A percentile compares a stretch with the other conserved stretches of the same genome.
Evolutionary conservation across 2,113 vertebrate genomes (phyloP).

Genomic region (Cercopithecus mona): DNA sequence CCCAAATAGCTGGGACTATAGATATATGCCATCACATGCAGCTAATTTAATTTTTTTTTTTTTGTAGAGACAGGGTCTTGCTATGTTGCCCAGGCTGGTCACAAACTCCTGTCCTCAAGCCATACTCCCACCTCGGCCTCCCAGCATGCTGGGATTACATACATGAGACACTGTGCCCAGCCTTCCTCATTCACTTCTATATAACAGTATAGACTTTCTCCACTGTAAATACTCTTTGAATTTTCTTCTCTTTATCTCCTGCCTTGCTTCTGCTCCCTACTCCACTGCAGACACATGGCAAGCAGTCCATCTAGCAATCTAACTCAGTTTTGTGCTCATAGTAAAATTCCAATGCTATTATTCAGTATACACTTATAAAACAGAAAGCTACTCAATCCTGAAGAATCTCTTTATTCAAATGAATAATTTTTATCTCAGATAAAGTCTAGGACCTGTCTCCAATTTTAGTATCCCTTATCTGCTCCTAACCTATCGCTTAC

Average conservation of each 20-base stretch:
- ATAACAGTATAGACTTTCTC: neutral
- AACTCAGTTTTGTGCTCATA: neutral
- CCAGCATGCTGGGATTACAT: no score
- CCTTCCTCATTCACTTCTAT: neutral
- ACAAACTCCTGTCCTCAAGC: no score
- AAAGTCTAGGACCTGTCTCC: neutral
- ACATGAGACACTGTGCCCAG: no score
- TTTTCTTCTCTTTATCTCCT: neutral
- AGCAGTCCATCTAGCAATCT: no score
- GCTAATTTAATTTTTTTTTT: no score
- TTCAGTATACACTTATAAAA: neutral
- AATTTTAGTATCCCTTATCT: neutral
- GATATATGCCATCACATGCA: no score
- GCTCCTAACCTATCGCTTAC: accelerated
- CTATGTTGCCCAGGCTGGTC: no score
- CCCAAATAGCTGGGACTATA: no score
- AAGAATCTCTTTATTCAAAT: neutral
- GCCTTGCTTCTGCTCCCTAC: no score
- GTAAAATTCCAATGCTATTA: neutral
- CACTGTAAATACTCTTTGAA: neutral
- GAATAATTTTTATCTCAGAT: neutral
- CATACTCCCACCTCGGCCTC: no score
- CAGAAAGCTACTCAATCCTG: neutral
- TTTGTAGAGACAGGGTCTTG: no score
- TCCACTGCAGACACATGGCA: neutral